Evolutionary conservation across 2,888 invertebrate genomes (phyloP).

Genomic region (Nomada flava): DNA sequence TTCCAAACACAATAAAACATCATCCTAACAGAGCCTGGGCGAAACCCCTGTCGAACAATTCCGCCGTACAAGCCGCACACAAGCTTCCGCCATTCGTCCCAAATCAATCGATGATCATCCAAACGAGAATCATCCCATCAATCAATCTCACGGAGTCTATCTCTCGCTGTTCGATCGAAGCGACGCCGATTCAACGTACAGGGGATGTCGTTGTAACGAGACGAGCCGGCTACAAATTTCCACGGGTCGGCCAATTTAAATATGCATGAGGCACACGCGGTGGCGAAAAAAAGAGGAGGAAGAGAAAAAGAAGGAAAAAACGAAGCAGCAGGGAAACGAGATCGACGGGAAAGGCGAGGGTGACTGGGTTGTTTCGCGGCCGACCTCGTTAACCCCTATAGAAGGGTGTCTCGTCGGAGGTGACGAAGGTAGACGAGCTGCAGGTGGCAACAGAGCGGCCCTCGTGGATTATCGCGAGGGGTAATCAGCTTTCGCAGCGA

Average conservation of each 20-base stretch:
- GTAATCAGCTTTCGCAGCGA: constrained; percentile 70
- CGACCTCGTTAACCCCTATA: constrained; percentile 73
- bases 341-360: constrained; percentile 38
- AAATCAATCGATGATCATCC: not conserved
- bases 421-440: constrained; percentile 51
- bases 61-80: not conserved
- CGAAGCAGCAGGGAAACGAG: constrained; percentile 1
- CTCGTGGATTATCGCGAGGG: constrained; percentile 50
- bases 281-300: not conserved
- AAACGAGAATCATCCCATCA: constrained; percentile 1
- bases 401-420: constrained; percentile 52
- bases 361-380: constrained; percentile 69
- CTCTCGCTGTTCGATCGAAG: constrained; percentile 3
- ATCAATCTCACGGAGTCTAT: not conserved
- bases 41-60: not conserved
- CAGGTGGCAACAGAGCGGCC: constrained; percentile 53
- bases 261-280: constrained; percentile 71
- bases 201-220: constrained; percentile 29
- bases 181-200: constrained; percentile 18
- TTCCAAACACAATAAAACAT: too few species aligned
- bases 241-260: constrained; percentile 74
- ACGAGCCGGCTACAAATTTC: constrained; percentile 68
- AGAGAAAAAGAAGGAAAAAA: not conserved
- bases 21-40: too few species aligned
- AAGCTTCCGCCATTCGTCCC: not conserved